phyloP scores from a whole-genome alignment of 1,140 invertebrate species.

The Adelges cooleyi region DNA sequence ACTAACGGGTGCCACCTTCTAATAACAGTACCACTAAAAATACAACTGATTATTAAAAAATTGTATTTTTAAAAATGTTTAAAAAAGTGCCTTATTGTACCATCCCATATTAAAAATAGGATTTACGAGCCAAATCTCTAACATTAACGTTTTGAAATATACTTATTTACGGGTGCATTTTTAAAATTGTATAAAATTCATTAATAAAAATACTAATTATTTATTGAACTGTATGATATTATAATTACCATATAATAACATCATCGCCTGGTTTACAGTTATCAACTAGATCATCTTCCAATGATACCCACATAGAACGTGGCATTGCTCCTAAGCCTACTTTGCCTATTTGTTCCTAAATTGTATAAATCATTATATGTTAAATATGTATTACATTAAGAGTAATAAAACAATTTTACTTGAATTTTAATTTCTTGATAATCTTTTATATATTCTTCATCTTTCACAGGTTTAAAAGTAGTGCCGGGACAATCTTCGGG shows the following conservation, averaged over 20 bases:
- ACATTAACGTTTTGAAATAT: too few relatives aligned
- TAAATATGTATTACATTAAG: not conserved
- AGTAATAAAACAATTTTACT: conserved; percentile 38
- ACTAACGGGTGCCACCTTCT: conserved; percentile 55
- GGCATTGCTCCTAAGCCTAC: conserved; percentile 60
- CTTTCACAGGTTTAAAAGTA: conserved; percentile 43
- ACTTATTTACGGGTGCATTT: too few relatives aligned
- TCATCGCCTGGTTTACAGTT: conserved; percentile 79
- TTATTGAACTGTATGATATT: too few relatives aligned
- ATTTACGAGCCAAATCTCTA: too few relatives aligned
- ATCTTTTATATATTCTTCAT: conserved; percentile 58
- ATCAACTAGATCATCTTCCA: conserved; percentile 81
- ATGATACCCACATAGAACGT: conserved; percentile 61
- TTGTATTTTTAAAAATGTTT: too few relatives aligned
- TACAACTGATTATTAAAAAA: too few relatives aligned
- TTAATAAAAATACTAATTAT: too few relatives aligned
- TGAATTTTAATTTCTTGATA: conserved; percentile 86
- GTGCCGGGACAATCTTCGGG: conserved; percentile 45
- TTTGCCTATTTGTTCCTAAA: conserved; percentile 61
- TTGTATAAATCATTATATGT: conserved; percentile 26
- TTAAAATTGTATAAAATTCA: too few relatives aligned
- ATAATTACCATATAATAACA: conserved; percentile 67
- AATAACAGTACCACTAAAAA: conserved; percentile 58
- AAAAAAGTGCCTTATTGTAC: too few relatives aligned
- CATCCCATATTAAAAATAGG: too few relatives aligned